These are phyloP conservation scores for Pilophorus perplexus DNA, from an alignment of 2,888 invertebrate genomes.

Conservation along the genomic window DNA sequence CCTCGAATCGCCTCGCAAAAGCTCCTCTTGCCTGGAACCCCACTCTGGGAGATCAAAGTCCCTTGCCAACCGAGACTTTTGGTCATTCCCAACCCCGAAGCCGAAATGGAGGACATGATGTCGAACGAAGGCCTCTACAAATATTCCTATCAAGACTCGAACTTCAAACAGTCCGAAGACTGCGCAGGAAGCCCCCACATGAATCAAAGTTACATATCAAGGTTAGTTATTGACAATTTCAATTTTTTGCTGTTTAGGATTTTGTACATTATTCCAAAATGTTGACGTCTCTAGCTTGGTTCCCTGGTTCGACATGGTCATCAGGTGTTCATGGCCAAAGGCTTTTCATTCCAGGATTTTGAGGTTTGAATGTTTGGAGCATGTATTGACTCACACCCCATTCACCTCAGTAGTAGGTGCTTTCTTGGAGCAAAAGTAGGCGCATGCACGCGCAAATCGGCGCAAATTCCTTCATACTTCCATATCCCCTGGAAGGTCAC, in stretches of 20 bases:
- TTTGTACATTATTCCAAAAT: not conserved
- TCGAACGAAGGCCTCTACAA: constrained; percentile 29
- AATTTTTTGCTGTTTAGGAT: not conserved
- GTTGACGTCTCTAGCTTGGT: too few relatives aligned
- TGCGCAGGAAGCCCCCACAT: not conserved
- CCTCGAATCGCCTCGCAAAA: constrained; percentile 23
- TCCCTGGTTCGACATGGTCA: not conserved
- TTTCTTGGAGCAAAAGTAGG: too few relatives aligned
- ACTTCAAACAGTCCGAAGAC: not conserved
- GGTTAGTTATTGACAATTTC: not conserved
- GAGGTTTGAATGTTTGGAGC: too few relatives aligned
- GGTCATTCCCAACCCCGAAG: constrained; percentile 20
- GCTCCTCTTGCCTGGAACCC: constrained; percentile 21
- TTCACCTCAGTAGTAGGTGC: too few relatives aligned
- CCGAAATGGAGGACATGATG: constrained; percentile 34
- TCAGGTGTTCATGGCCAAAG: not conserved
- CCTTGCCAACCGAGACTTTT: not conserved
- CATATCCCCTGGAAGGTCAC: too few relatives aligned
- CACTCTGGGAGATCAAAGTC: constrained; percentile 7
- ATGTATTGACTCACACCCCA: too few relatives aligned
- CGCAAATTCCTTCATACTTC: too few relatives aligned
- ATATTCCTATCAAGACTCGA: constrained; percentile 16
- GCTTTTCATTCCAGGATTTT: too few relatives aligned
- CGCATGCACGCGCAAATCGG: too few relatives aligned
- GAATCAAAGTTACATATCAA: constrained; percentile 11